Base-by-base conservation (phyloP, 2,888 invertebrate genomes). In the Nomada fucata region DNA sequence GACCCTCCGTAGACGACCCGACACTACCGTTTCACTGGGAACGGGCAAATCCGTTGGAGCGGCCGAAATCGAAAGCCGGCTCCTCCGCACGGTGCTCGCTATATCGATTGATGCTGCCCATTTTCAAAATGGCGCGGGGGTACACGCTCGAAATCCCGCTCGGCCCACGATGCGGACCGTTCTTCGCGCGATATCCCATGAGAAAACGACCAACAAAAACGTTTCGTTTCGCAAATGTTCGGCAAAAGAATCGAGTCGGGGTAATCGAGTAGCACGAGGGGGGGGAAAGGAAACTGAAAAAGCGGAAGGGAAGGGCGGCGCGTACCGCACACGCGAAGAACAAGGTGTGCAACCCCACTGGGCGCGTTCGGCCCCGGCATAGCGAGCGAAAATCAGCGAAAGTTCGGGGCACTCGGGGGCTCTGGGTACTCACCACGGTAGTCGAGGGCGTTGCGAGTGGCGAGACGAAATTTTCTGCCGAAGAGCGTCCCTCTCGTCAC, bases 91-190 rank as follows among this genome's bases (percentile, higher is more conserved):
- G 90, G 83, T 85, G 86, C 82, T 88, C 83, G 91, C 90, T 91
- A 89, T 90, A 92, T 92, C 91, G 92, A 92, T 92, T 89, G 90
- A 90, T 83, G 89, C 72, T 89, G 91, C 88, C 91, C 91, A 89
- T 91, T 92, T 93, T 90, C 93, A 92, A 92, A 92, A 93, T 93
- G 93, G 92, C 92, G 93, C 87, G 87, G 85, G 84, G 82, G 75
- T 80, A 86, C 85, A 85, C 85, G 81, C 73, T 82, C 78, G 83
- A 87, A 86, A 78, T 84, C 76, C 83, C 80, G 84, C 69, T 68
- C 42, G 70, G 29, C 67, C 68, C 78, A 13, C n/a, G 50, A 47
- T 23, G 50, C 53, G n/a, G 36, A 68, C 20, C 29, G 20, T 44
- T 23, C 15, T 36, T 9, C 26, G 47, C 11, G 36, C 63, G 55